Evolutionary conservation across 2,113 vertebrate genomes (phyloP), one percentile per base, ranked within the genome.

Genomic region (Dipodomys merriami): DNA sequence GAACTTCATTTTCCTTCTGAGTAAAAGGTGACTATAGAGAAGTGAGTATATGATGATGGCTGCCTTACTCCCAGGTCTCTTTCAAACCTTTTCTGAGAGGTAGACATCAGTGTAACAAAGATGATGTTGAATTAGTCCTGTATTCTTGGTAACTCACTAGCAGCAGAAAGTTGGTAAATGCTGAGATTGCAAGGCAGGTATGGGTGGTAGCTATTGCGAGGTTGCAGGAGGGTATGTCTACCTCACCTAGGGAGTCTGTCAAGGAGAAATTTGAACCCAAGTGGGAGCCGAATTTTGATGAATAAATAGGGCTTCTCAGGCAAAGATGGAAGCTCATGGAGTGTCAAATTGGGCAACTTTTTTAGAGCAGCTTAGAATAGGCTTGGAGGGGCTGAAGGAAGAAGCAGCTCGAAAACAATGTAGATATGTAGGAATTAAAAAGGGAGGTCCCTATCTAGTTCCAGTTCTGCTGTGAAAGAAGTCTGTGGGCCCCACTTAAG

Each of bases 1-100:
- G 64, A n/a, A 18, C 25, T 33, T 85, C 69, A 62, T 93, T 95
- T 96, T 86, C 86, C 67, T 93, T 79, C 67, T 35, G 74, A 94
- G 33, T 95, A 71, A 92, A 93, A 91, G 85, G 12, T 86, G 74
- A 96, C 74, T 13, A 62, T 92, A 6, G 44, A 88, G 11, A 87
- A 16, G 49, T 49, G 15, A 82, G 9, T 29, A 4, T 86, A 2
- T 69, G 20, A 62, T 60, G 22, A 57, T 94, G 71, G 44, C 76
- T 90, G 3, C 72, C 16, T 94, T 83, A 53, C 30, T 60, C 23
- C 65, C 60, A 35, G 8, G 35, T 39, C 39, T 73, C 30, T 73
- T 90, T 94, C 69, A 86, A 86, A n/a, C 8, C 64, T 53, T 96
- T 29, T 86, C 65, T 67, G 73, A 84, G 80, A 39, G 5, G 27